Evolutionary conservation across 2,113 vertebrate genomes (phyloP).

Genomic region (Nibea coibor): DNA sequence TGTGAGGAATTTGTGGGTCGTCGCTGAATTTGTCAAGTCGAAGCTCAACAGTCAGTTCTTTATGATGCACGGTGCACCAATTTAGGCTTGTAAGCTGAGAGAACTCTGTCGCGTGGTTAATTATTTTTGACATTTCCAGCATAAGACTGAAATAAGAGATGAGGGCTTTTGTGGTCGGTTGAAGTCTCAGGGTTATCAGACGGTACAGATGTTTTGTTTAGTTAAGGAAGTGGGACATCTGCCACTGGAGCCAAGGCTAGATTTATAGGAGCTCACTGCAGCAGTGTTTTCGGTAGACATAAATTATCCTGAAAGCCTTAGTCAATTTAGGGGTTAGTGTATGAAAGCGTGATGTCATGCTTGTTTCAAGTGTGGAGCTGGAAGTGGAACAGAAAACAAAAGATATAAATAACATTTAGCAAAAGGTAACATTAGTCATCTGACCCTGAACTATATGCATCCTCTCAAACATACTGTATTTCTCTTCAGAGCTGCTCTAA

Average conservation of each 20-base stretch:
- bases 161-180: not conserved
- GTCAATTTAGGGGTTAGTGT: not conserved
- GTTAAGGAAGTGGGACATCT: conserved; percentile 22
- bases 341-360: not conserved
- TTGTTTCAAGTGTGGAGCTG: not conserved
- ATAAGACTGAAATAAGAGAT: not conserved
- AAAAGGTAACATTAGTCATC: not conserved
- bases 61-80: not conserved
- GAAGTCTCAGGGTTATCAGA: not conserved
- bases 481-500: no score
- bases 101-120: not conserved
- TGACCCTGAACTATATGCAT: not conserved
- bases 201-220: conserved; percentile 18
- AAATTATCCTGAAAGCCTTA: not conserved
- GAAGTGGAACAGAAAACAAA: not conserved
- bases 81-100: not conserved
- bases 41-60: not conserved
- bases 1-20: not conserved
- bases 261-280: conserved; percentile 22
- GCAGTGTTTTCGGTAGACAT: not conserved
- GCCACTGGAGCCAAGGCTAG: not conserved
- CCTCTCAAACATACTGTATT: no score
- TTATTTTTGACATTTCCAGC: not conserved
- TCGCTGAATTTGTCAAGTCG: not conserved
- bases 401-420: not conserved